Conservation (phyloP, 2,113 vertebrate species). For the Carlito syrichta region DNA sequence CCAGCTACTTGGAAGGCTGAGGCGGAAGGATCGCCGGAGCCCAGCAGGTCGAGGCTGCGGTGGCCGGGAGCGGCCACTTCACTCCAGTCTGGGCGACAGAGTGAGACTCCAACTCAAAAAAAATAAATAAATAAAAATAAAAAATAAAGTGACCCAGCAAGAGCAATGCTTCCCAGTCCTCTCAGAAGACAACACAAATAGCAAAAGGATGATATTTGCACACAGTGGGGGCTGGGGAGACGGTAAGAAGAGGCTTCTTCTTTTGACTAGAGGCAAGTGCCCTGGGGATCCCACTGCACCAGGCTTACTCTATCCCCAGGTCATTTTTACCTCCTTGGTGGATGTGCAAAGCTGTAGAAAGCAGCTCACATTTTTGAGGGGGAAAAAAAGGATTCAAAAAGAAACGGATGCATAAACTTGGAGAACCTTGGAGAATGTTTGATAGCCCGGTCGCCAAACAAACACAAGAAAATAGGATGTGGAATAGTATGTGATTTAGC, state of each 20-base stretch:
- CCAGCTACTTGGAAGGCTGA: no score
- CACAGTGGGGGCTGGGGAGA: fast-evolving
- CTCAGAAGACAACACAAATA: not conserved
- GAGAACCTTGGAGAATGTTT: not conserved
- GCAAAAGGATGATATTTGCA: fast-evolving
- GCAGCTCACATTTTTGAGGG: not conserved
- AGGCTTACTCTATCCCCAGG: not conserved
- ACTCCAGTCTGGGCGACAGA: no score
- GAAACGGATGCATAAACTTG: not conserved
- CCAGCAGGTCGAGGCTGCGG: no score
- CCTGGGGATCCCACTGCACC: no score
- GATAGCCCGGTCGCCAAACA: not conserved
- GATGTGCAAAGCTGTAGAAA: not conserved
- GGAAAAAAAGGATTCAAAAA: not conserved
- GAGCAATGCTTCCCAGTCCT: not conserved
- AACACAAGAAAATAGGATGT: not conserved
- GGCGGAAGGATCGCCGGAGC: no score
- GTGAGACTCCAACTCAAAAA: no score
- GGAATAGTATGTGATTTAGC: not conserved
- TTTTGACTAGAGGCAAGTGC: not conserved
- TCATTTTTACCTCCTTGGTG: not conserved
- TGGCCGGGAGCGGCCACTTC: no score
- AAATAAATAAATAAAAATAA: no score
- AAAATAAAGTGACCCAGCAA: no score
- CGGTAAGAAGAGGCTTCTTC: not conserved